Evolutionary conservation across 2,797 vertebrate species (phyloP).

Genomic region (Falco columbarius): DNA sequence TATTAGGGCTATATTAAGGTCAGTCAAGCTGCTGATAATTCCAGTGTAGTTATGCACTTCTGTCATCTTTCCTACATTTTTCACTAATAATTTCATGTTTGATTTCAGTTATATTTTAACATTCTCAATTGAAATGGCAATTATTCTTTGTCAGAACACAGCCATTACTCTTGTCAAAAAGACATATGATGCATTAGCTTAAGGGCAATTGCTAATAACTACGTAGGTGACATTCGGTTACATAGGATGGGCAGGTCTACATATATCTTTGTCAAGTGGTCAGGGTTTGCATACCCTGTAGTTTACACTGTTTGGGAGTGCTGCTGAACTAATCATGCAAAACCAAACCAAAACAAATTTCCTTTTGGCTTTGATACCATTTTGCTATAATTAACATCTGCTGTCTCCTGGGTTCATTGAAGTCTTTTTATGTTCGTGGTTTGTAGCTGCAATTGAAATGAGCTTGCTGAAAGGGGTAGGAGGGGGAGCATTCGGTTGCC

Average conservation of each 20-base stretch:
- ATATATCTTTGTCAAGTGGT: slow-evolving; percentile 46
- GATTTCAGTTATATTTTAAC: slow-evolving; percentile 51
- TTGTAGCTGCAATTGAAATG: slow-evolving; percentile 17
- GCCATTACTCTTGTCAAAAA: slow-evolving; percentile 54
- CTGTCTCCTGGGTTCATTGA: slow-evolving; percentile 15
- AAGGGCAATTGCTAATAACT: slow-evolving; percentile 42
- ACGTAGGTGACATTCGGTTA: neutral
- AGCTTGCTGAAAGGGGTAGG: neutral
- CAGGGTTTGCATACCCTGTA: neutral
- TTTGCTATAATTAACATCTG: slow-evolving; percentile 66
- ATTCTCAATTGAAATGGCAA: slow-evolving; percentile 34
- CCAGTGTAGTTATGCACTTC: neutral
- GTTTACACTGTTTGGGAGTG: neutral
- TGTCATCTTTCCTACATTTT: slow-evolving; percentile 2
- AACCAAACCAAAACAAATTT: slow-evolving; percentile 19
- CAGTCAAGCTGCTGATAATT: neutral
- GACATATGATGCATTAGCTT: slow-evolving; percentile 43
- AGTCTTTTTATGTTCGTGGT: slow-evolving; percentile 24
- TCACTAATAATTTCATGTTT: slow-evolving; percentile 15
- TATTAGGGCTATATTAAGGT: neutral
- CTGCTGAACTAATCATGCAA: slow-evolving; percentile 34
- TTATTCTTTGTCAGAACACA: slow-evolving; percentile 41
- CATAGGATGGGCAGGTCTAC: neutral
- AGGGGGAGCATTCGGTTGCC: neutral
- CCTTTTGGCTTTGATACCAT: slow-evolving; percentile 32